A percentile compares a stretch with the other conserved stretches of the same genome.
These are phyloP conservation scores for Eira barbara DNA, from an alignment of 2,113 vertebrate species.

Conservation along the genomic window DNA sequence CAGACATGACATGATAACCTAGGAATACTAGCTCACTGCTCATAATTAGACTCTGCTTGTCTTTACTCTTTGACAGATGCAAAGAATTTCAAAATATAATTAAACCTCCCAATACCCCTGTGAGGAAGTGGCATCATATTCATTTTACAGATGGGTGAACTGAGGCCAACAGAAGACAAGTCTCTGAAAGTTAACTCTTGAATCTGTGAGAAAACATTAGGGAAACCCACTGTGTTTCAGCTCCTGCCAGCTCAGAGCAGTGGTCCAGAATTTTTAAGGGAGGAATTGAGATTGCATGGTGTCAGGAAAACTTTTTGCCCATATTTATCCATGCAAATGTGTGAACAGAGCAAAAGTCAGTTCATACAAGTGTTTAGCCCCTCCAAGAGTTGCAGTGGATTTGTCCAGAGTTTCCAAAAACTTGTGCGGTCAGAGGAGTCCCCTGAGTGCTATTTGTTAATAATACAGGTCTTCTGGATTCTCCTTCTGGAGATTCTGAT, in stretches of 20 bases:
- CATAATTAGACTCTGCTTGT: conserved; percentile 60
- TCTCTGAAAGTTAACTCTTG: conserved; percentile 40
- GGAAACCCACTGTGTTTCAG: neutral
- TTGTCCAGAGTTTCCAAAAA: neutral
- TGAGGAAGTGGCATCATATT: conserved; percentile 52
- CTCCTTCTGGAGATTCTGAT: neutral
- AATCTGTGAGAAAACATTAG: neutral
- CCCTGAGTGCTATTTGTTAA: neutral
- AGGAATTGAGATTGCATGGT: neutral
- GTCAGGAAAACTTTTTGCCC: neutral
- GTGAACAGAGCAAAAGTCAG: neutral
- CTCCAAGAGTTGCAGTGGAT: neutral
- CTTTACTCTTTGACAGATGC: conserved; percentile 62
- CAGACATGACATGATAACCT: conserved; percentile 58
- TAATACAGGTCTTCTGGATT: neutral
- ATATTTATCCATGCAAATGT: neutral
- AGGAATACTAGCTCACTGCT: conserved; percentile 46
- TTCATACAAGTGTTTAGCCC: neutral
- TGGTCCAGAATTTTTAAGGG: neutral
- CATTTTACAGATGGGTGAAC: conserved; percentile 76
- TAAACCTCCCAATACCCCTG: conserved; percentile 53
- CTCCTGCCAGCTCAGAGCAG: neutral
- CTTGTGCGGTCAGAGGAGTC: neutral
- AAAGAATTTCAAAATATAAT: conserved; percentile 71
- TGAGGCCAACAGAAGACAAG: conserved; percentile 60